Percentiles rank a stretch among this genome's conserved stretches.
phyloP scores from a whole-genome alignment of 2,113 vertebrate genomes.

The Python bivittatus region DNA sequence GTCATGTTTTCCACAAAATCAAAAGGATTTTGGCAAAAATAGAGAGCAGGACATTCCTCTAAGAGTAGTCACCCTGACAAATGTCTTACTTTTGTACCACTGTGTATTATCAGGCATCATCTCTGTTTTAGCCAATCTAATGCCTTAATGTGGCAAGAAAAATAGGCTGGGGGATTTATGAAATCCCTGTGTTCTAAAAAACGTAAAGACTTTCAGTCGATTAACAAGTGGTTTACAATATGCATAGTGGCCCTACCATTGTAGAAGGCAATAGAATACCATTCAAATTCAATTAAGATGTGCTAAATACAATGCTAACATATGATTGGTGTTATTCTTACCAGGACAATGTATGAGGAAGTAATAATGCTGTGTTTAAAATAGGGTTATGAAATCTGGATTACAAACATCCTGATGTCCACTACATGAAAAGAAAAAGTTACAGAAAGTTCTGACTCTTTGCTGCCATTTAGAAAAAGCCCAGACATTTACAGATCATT shows the following conservation, averaged over 20 bases:
- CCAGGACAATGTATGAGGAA: neutral
- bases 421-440: neutral
- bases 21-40: neutral
- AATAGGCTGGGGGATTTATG: neutral
- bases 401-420: neutral
- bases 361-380: neutral
- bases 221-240: neutral
- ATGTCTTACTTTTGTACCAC: neutral
- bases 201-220: neutral
- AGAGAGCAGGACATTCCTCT: neutral
- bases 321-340: accelerated
- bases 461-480: neutral
- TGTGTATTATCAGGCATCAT: neutral
- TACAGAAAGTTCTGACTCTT: neutral
- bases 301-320: conserved; percentile 7
- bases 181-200: neutral
- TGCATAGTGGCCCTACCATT: neutral
- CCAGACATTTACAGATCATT: neutral
- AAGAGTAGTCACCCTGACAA: conserved; percentile 4
- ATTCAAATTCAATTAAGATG: neutral
- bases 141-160: neutral
- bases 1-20: conserved; percentile 5
- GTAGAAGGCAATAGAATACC: neutral
- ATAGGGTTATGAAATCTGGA: neutral
- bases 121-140: neutral